phyloP scores from a whole-genome alignment of 2,797 vertebrate species.

The Enteromius mattozi region DNA sequence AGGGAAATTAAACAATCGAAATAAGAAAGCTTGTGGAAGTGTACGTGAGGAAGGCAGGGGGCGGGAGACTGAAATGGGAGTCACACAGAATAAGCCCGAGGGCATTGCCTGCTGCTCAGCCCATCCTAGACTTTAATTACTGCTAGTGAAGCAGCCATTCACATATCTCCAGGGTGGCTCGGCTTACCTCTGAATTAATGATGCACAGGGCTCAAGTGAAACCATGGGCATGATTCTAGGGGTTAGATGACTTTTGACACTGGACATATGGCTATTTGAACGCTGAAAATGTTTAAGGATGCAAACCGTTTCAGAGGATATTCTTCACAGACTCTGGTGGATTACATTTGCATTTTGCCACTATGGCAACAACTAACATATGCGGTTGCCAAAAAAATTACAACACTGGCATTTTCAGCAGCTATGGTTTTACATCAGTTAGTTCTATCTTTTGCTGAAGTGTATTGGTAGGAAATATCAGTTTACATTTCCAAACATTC shows the following conservation, averaged over 20 bases:
- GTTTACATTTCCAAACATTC: not conserved
- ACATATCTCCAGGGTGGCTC: conserved; percentile 51
- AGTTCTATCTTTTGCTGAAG: not conserved
- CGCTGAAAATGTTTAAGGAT: not conserved
- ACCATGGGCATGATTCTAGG: conserved; percentile 34
- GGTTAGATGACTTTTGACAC: conserved; percentile 50
- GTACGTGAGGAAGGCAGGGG: conserved; percentile 52
- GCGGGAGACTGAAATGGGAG: conserved; percentile 21
- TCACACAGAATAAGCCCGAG: conserved; percentile 47
- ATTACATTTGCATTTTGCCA: conserved; percentile 31
- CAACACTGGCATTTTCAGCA: not conserved
- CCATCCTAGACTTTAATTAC: conserved; percentile 62
- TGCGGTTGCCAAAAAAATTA: not conserved
- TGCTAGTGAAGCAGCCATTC: conserved; percentile 60
- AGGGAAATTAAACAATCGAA: conserved; percentile 55
- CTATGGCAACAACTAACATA: not conserved
- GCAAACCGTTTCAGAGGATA: conserved; percentile 15
- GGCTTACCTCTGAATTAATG: conserved; percentile 58
- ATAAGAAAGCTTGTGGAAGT: conserved; percentile 43
- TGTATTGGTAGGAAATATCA: not conserved
- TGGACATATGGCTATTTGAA: conserved; percentile 26
- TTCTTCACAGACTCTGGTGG: not conserved
- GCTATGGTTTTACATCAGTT: not conserved
- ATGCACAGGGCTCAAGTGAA: conserved; percentile 54
- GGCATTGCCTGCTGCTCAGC: conserved; percentile 52